Base-by-base conservation (phyloP, 1,140 invertebrate species). In the Copidosoma floridanum region DNA sequence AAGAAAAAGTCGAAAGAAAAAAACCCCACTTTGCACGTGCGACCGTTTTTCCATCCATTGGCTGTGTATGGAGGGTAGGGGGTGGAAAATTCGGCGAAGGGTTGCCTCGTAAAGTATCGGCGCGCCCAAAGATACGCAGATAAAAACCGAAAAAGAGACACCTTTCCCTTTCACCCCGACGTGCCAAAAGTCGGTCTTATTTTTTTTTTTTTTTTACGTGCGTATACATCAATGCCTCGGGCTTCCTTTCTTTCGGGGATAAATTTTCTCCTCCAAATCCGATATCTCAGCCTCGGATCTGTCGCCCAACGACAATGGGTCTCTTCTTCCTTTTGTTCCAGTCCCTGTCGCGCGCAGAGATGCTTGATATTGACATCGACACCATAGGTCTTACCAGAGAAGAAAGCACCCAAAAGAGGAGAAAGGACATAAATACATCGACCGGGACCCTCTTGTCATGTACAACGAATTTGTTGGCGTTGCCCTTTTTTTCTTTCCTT, bases 341-440 rank as follows among this genome's bases (percentile, higher is more conserved):
- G 64, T 21, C 40, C 21, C 57, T 26, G 51, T 43, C 20, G 24
- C 57, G 38, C 24, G 38, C 47, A n/a, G n/a, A n/a, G n/a, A n/a
- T n/a, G n/a, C n/a, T n/a, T n/a, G n/a, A n/a, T n/a, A 69, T 68
- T 66, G 55, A 60, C 62, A 72, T 72, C 69, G 63, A 68, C n/a
- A n/a, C n/a, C n/a, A n/a, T n/a, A n/a, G n/a, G n/a, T n/a, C n/a
- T n/a, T n/a, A n/a, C n/a, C n/a, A n/a, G n/a, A n/a, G n/a, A n/a
- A n/a, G n/a, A n/a, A n/a, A n/a, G n/a, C n/a, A n/a, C n/a, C n/a
- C n/a, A n/a, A n/a, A n/a, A n/a, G n/a, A n/a, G n/a, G n/a, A n/a
- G n/a, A n/a, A n/a, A n/a, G n/a, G n/a, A n/a, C n/a, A n/a, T n/a
- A n/a, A n/a, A n/a, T n/a, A n/a, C n/a, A n/a, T n/a, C n/a, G n/a